Conservation (phyloP, 2,113 vertebrate genomes). For the Dasyurus viverrinus region DNA sequence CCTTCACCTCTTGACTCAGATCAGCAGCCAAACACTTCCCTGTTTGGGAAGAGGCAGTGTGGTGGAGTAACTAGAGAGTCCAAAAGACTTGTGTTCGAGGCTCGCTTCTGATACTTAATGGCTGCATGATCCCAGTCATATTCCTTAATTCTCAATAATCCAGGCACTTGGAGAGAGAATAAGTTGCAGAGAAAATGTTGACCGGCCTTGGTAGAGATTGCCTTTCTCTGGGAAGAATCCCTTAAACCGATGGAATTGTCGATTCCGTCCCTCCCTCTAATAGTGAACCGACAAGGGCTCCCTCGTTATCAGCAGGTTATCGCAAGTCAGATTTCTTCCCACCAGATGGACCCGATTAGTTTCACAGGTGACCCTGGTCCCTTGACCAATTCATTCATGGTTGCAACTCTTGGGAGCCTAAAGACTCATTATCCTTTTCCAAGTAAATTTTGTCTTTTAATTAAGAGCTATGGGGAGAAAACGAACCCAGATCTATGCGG, state of each 20-base stretch:
- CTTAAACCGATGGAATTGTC: background rate
- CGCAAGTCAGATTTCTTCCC: background rate
- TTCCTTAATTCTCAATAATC: background rate
- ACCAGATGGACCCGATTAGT: background rate
- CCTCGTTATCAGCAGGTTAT: background rate
- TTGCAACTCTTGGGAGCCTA: slow-evolving; percentile 8
- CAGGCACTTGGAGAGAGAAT: background rate
- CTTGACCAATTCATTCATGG: background rate
- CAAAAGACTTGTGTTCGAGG: background rate
- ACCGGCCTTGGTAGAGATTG: background rate
- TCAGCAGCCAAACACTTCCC: background rate
- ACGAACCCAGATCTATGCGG: slow-evolving; percentile 14
- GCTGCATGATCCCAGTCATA: background rate
- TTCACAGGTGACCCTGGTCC: background rate
- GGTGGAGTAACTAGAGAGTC: background rate
- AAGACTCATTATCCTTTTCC: slow-evolving; percentile 41
- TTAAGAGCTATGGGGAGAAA: slow-evolving; percentile 58
- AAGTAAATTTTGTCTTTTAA: slow-evolving; percentile 63
- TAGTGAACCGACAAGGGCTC: background rate
- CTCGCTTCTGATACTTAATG: background rate
- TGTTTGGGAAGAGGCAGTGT: background rate
- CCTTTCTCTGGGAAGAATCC: background rate
- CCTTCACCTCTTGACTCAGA: background rate
- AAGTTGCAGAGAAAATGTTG: background rate
- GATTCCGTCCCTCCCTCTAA: background rate